These are phyloP conservation scores for Ranitomeya variabilis DNA, from an alignment of 2,113 vertebrate genomes.

Conservation along the genomic window DNA sequence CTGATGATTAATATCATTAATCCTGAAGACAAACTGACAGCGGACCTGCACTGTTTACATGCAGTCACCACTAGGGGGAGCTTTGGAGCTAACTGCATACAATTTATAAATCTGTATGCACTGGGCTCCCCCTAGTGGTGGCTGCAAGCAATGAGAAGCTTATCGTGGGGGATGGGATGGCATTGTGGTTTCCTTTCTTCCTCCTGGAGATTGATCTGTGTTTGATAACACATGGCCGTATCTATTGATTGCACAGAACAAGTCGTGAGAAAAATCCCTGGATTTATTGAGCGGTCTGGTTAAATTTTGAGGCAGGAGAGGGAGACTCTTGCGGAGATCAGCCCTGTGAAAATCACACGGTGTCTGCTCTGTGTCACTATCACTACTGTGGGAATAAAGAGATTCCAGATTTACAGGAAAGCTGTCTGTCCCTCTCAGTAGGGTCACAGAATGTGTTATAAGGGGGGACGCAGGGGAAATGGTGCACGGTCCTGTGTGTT, in stretches of 20 bases:
- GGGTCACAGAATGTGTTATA: background rate
- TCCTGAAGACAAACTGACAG: too few relatives aligned
- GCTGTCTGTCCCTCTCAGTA: background rate
- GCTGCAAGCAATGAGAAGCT: background rate
- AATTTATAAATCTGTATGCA: background rate
- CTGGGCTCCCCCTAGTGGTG: background rate
- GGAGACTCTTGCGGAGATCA: slow-evolving; percentile 32
- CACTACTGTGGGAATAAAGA: background rate
- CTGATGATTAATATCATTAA: too few relatives aligned
- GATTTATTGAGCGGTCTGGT: slow-evolving; percentile 44
- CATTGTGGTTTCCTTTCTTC: too few relatives aligned
- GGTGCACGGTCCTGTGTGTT: too few relatives aligned
- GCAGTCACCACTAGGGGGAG: too few relatives aligned
- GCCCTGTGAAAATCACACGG: slow-evolving; percentile 40
- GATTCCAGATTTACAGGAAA: background rate
- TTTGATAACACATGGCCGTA: background rate
- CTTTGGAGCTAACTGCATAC: too few relatives aligned
- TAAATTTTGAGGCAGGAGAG: background rate
- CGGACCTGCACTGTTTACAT: too few relatives aligned
- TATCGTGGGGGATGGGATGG: background rate
- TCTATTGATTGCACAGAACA: slow-evolving; percentile 36
- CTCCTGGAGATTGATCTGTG: background rate
- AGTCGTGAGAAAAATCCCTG: slow-evolving; percentile 5
- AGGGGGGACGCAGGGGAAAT: too few relatives aligned
- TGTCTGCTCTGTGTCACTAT: background rate